Percentiles rank a stretch among this genome's conserved stretches.
phyloP scores from a whole-genome alignment of 2,888 invertebrate species.

The Smittia sp. region DNA sequence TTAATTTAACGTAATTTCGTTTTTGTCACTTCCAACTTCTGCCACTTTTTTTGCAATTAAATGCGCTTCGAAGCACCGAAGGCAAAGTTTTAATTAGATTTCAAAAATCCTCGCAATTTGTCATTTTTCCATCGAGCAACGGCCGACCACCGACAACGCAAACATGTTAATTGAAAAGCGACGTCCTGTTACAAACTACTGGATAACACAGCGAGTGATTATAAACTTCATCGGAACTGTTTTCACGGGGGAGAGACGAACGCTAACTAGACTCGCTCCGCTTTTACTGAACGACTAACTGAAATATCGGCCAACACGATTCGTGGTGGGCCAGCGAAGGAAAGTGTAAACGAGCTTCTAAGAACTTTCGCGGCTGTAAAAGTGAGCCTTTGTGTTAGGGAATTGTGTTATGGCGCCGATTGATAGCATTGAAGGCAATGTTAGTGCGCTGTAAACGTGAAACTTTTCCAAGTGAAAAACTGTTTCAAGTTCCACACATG shows the following conservation, averaged over 20 bases:
- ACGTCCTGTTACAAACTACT: neutral
- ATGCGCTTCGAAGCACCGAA: neutral
- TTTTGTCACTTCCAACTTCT: too few relatives aligned
- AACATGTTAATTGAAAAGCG: neutral
- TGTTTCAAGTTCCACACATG: slow-evolving; percentile 16
- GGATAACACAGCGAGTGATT: neutral
- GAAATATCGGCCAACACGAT: neutral
- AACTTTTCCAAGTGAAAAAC: neutral
- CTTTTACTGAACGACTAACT: neutral
- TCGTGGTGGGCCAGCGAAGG: neutral
- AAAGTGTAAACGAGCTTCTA: neutral
- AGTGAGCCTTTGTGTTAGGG: neutral
- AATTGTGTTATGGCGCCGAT: neutral
- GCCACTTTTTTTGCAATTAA: neutral
- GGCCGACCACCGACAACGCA: neutral
- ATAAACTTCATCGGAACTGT: neutral
- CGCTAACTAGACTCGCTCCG: too few relatives aligned
- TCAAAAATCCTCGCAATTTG: neutral
- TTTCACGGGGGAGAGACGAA: neutral
- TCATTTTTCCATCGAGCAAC: neutral
- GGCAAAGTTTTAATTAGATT: slow-evolving; percentile 21
- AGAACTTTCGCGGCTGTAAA: neutral
- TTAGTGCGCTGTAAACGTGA: neutral
- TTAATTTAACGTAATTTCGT: neutral
- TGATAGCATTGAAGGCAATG: neutral